A percentile compares a stretch with the other conserved stretches of the same genome.
Evolutionary conservation across 2,113 vertebrate genomes (phyloP).

Genomic region (Festucalex cinctus): DNA sequence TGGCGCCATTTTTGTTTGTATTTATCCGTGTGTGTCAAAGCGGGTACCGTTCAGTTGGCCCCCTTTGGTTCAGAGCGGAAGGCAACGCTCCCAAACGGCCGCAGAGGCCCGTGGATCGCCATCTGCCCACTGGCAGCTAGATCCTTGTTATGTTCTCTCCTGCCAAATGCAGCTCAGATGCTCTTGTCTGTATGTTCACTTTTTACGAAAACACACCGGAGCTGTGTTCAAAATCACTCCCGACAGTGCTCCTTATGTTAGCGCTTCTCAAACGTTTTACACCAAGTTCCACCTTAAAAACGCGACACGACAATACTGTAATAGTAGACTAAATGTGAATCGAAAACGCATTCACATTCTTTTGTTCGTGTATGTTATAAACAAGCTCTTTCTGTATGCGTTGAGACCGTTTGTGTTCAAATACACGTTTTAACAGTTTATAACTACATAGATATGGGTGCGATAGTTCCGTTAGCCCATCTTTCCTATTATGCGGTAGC

Average conservation of each 20-base stretch:
- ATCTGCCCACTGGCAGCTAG: slow-evolving; percentile 57
- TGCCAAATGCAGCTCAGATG: slow-evolving; percentile 16
- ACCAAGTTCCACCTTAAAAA: not conserved
- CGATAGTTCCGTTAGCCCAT: too few relatives aligned
- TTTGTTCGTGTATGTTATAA: too few relatives aligned
- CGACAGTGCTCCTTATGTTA: not conserved
- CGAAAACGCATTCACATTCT: too few relatives aligned
- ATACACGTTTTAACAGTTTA: too few relatives aligned
- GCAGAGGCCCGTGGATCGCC: slow-evolving; percentile 64
- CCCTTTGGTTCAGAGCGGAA: slow-evolving; percentile 60
- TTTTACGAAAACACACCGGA: not conserved
- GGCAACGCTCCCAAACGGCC: slow-evolving; percentile 42
- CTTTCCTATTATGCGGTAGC: too few relatives aligned
- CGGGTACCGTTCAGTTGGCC: slow-evolving; percentile 53
- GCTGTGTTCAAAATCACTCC: not conserved
- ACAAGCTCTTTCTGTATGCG: too few relatives aligned
- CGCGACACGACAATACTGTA: too few relatives aligned
- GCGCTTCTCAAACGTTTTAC: not conserved
- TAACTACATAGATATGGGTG: too few relatives aligned
- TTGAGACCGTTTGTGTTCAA: too few relatives aligned
- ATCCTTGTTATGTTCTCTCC: slow-evolving; percentile 3
- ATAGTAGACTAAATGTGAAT: too few relatives aligned
- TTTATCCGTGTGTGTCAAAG: slow-evolving; percentile 25
- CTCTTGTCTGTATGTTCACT: not conserved
- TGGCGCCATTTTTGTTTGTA: slow-evolving; percentile 7